Evolutionary conservation across 1,140 invertebrate genomes (phyloP), one percentile per base, ranked within the genome.

Genomic region (Drosophila bifasciata): DNA sequence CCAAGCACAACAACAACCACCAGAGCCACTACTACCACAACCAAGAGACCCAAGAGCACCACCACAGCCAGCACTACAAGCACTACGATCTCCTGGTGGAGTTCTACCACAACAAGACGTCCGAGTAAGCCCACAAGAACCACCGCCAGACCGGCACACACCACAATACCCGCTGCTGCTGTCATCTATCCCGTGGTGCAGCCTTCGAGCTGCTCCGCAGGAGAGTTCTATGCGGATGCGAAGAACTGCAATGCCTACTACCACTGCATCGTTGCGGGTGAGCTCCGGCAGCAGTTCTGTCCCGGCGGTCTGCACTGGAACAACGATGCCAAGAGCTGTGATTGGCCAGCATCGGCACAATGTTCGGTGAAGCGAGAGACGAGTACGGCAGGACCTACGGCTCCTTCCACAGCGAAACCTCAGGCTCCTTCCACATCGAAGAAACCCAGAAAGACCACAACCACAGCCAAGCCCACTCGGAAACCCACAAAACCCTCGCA

Each of bases 281-380:
- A 95, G 53, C 93, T 92, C 43, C 94, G 93, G 25, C 94, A 96
- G 71, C 93, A 94, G 21, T 88, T 72, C 44, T 97, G 96, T 86
- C 94, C 96, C 0, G 94, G 94, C 1, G 96, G 96, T 32, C 89
- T 97, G n/a, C 96, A 97, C 79, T 97, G 96, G 96, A 96, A 96
- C 75, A 79, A 66, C 44, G 51, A 78, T 5, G 67, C 64, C 1
- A 91, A 91, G 44, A 67, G 76, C 21, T 97, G 96, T 72, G 96
- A 97, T 81, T 97, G 96, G 96, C 96, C 96, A 2, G 92, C 92
- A 15, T 92, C 92, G 11, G 96, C 95, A 1, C 94, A 95, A 76
- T 97, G 96, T 81, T 92, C 64, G 2, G 52, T 62, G 0, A 66
- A 57, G 6, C 43, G 6, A 2, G 36, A 66, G 9, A 61, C 79